A percentile compares a stretch with the other conserved stretches of the same genome.
phyloP scores from a whole-genome alignment of 2,797 vertebrate species.

The Podarcis siculus region DNA sequence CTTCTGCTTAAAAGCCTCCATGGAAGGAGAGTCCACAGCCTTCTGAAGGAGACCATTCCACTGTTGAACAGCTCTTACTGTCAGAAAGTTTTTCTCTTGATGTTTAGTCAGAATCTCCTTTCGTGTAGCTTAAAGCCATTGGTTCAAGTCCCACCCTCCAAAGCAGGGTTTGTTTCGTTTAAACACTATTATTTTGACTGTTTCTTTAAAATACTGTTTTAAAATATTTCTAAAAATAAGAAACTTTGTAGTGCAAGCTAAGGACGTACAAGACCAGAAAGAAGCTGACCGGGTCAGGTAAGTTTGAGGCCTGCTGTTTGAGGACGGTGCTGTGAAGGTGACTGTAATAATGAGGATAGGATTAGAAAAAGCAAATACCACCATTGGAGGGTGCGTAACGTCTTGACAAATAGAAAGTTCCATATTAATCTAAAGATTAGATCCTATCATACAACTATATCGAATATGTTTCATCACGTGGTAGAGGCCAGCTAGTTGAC shows the following conservation, averaged over 20 bases:
- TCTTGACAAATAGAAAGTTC: not conserved
- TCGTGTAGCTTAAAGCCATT: too few relatives aligned
- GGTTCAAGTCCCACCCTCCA: too few relatives aligned
- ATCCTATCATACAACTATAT: slow-evolving; percentile 14
- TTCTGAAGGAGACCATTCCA: too few relatives aligned
- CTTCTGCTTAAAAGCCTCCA: too few relatives aligned
- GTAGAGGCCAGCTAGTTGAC: not conserved
- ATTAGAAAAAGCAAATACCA: slow-evolving; percentile 12
- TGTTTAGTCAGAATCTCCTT: too few relatives aligned
- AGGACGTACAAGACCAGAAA: not conserved
- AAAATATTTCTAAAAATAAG: not conserved
- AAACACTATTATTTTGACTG: too few relatives aligned
- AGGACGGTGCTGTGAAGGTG: not conserved
- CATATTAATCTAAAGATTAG: slow-evolving; percentile 19
- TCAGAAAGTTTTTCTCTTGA: too few relatives aligned
- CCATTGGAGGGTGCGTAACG: not conserved
- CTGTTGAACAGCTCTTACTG: too few relatives aligned
- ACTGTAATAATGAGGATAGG: not conserved
- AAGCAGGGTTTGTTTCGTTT: too few relatives aligned
- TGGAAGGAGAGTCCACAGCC: too few relatives aligned
- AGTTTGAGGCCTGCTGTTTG: not conserved
- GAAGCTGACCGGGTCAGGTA: not conserved
- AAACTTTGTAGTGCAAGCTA: not conserved
- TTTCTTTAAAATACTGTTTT: not conserved
- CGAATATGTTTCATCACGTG: slow-evolving; percentile 9